Conservation (phyloP, 1,140 invertebrate genomes). For the Vollenhovia emeryi region DNA sequence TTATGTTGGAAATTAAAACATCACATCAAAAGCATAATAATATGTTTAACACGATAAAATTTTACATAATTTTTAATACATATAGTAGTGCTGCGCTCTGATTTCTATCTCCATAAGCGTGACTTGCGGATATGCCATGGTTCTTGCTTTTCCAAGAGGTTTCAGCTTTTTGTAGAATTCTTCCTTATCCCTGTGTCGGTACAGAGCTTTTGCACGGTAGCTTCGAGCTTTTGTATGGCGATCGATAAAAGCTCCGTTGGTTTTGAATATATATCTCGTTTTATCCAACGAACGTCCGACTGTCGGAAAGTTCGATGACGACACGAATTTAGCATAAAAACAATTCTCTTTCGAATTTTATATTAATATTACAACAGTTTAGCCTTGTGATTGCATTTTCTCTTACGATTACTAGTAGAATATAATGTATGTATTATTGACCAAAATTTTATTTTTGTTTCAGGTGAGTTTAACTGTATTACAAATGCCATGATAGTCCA, state of each 20-base stretch:
- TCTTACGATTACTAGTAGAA: background rate
- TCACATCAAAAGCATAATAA: background rate
- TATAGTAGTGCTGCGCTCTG: constrained; percentile 43
- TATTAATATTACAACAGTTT: background rate
- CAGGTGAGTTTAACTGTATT: constrained; percentile 58
- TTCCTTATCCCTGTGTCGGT: constrained; percentile 58
- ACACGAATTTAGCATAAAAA: background rate
- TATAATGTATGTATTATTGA: background rate
- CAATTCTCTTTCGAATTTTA: background rate
- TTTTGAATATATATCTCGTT: constrained; percentile 3
- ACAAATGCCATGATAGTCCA: background rate
- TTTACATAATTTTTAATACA: background rate
- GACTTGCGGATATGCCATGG: background rate
- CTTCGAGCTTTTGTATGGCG: constrained; percentile 1
- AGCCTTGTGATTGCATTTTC: background rate
- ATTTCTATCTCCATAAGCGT: background rate
- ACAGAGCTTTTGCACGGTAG: constrained; percentile 8
- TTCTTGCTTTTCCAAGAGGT: constrained; percentile 1
- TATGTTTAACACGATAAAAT: background rate
- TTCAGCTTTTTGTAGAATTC: constrained; percentile 24
- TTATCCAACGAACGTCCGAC: constrained; percentile 17
- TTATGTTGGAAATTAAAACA: background rate
- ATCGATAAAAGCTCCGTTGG: constrained; percentile 43
- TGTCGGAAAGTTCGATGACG: constrained; percentile 28
- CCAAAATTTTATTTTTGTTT: constrained; percentile 42